Percentiles rank a stretch among this genome's conserved stretches.
Evolutionary conservation across 2,888 invertebrate species (phyloP).

Genomic region (Conus canariensis): DNA sequence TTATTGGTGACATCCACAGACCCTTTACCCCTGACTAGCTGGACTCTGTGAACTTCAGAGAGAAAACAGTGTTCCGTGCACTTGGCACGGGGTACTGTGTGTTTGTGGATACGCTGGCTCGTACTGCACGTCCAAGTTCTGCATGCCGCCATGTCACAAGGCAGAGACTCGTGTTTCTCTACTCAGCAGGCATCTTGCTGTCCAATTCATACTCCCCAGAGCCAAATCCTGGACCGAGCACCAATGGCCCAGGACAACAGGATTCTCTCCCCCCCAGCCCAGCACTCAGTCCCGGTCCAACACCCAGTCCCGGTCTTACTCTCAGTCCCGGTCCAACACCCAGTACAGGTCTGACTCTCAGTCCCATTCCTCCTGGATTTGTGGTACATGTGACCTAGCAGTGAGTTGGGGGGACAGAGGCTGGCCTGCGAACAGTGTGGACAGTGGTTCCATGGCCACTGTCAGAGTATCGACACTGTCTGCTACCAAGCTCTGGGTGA

Average conservation of each 20-base stretch:
- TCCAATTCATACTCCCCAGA: constrained; percentile 1
- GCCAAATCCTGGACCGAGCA: constrained; percentile 1
- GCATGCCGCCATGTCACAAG: background rate
- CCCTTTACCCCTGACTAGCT: no score
- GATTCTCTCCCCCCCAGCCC: background rate
- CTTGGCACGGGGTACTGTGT: no score
- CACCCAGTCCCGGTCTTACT: background rate
- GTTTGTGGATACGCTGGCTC: background rate
- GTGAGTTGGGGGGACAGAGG: no score
- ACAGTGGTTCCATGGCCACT: no score
- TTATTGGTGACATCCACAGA: no score
- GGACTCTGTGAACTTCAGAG: no score
- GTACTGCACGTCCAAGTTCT: no score
- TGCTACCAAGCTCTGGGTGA: no score
- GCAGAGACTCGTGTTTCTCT: background rate
- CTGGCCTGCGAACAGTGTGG: no score
- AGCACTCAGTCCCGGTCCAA: background rate
- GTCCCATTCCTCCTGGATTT: constrained; percentile 23
- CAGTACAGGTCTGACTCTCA: background rate
- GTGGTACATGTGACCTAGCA: constrained; percentile 15
- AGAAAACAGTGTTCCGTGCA: no score
- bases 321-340: constrained; percentile 7
- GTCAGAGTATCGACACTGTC: no score
- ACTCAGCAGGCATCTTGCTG: background rate
- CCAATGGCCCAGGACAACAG: background rate